Conservation (phyloP, 2,797 vertebrate genomes). For the Acipenser transmontanus region DNA sequence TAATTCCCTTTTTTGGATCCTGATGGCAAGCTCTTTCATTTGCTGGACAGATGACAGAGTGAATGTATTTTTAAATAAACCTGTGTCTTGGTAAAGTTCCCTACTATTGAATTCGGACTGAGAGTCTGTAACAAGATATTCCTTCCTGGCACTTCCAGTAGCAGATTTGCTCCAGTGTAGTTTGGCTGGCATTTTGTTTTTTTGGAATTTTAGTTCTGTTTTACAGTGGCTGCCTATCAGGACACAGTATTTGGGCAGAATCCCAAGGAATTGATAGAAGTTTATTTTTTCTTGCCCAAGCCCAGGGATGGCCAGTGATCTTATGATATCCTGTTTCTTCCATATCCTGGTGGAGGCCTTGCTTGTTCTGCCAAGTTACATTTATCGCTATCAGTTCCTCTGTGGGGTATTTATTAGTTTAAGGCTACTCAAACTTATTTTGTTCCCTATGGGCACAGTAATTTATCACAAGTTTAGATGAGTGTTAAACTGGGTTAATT, state of each 20-base stretch:
- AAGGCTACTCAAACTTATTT: conserved; percentile 4
- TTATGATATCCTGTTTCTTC: neutral
- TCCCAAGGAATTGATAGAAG: neutral
- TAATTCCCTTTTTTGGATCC: too few species aligned
- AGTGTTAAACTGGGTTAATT: conserved; percentile 17
- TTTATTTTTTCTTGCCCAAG: conserved; percentile 7
- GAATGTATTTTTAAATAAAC: too few species aligned
- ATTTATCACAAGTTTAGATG: conserved; percentile 16
- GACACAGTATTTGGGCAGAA: neutral
- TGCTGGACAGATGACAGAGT: too few species aligned
- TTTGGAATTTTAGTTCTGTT: neutral
- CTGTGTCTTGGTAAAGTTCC: too few species aligned
- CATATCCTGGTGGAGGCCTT: neutral
- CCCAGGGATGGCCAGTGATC: conserved; percentile 1
- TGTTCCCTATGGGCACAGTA: conserved; percentile 7
- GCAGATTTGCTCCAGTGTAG: neutral
- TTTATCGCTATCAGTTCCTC: conserved; percentile 9
- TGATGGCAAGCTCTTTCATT: too few species aligned
- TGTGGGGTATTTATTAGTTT: conserved; percentile 15
- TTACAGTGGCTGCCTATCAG: neutral
- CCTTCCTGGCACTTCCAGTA: neutral
- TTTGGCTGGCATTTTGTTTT: neutral
- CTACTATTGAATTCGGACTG: too few species aligned
- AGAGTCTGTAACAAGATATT: too few species aligned
- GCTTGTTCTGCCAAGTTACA: neutral